Percentiles rank a stretch among this genome's conserved stretches.
These are phyloP conservation scores for Melanchra persicariae DNA, from an alignment of 2,888 invertebrate genomes.

Conservation along the genomic window DNA sequence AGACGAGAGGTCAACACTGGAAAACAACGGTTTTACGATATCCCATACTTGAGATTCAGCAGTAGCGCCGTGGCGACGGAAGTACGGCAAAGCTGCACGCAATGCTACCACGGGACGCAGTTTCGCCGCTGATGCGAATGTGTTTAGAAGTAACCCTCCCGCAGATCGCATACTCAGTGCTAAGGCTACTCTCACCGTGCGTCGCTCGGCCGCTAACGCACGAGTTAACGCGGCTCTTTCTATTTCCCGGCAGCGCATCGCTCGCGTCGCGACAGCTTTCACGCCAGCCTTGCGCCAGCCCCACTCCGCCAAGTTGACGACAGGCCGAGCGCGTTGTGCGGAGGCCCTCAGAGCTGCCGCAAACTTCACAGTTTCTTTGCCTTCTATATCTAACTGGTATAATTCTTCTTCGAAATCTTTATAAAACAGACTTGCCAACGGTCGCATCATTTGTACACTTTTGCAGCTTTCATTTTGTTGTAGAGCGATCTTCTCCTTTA, in stretches of 20 bases:
- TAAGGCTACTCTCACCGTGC: constrained; percentile 72
- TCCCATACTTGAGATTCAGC: constrained; percentile 72
- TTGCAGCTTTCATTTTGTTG: neutral
- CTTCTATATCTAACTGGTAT: constrained; percentile 51
- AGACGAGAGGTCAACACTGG: constrained; percentile 63
- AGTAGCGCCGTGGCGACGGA: constrained; percentile 57
- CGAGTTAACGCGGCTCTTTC: constrained; percentile 62
- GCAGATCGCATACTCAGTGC: constrained; percentile 62
- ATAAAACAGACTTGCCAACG: constrained; percentile 21
- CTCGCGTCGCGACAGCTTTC: constrained; percentile 76
- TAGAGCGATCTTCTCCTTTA: constrained; percentile 5
- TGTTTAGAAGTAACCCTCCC: constrained; percentile 12
- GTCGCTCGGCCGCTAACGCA: constrained; percentile 69
- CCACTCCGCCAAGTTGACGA: constrained; percentile 67
- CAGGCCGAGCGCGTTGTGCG: constrained; percentile 71
- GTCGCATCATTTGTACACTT: neutral
- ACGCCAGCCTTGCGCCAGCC: constrained; percentile 76
- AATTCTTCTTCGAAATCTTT: constrained; percentile 51
- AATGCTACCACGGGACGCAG: constrained; percentile 65
- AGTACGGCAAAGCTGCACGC: constrained; percentile 70
- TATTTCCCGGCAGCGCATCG: constrained; percentile 67
- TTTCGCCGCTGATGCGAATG: constrained; percentile 35
- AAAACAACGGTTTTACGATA: constrained; percentile 70
- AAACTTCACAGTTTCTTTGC: constrained; percentile 52
- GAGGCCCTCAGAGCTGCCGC: constrained; percentile 73